Evolutionary conservation across 1,140 invertebrate species (phyloP), one percentile per base, ranked within the genome.

Genomic region (Laupala kohalensis): DNA sequence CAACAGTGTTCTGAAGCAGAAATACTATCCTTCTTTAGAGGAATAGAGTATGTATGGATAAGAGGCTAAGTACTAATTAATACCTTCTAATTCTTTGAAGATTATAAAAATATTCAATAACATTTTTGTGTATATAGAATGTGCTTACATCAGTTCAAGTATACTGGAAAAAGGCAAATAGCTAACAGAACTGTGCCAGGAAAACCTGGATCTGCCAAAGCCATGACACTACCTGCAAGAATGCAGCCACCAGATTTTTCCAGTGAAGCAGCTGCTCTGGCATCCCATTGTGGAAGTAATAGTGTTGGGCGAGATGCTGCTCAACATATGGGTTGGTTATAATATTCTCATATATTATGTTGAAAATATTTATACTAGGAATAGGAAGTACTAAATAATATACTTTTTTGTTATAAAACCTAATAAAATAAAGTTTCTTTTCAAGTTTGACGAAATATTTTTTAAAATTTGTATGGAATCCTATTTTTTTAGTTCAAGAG

Each of bases 91-190:
- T 27, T 26, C 27, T 27, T 9, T 25, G 24, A 66, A 66, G 24
- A 1, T 9, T 66, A 3, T 66, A 66, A 27, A 66, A 27, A 66
- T 66, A 66, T 13, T 66, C 23, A 9, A 13, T n/a, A 28, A 65
- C 6, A 62, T 66, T 76, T 77, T 78, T 76, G n/a, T n/a, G n/a
- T 69, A 82, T 83, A 63, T 76, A 92, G 90, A 79, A 85, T 93
- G 78, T 92, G 91, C 76, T 81, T 95, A 26, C 86, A 94, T 79
- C 92, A 95, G 78, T 96, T 97, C 77, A 91, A 92, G 75, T 97
- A 97, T 77, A 82, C 89, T 23, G 95, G 95, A 5, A 90, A 90
- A 72, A 88, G 91, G 77, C 89, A 89, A 77, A 88, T 93, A 37
- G 78, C 86, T 2, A 81, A 83, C 62, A 79, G 77, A 26, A 74